Evolutionary conservation across 2,113 vertebrate genomes (phyloP).

Genomic region (Speoplatyrhinus poulsoni): DNA sequence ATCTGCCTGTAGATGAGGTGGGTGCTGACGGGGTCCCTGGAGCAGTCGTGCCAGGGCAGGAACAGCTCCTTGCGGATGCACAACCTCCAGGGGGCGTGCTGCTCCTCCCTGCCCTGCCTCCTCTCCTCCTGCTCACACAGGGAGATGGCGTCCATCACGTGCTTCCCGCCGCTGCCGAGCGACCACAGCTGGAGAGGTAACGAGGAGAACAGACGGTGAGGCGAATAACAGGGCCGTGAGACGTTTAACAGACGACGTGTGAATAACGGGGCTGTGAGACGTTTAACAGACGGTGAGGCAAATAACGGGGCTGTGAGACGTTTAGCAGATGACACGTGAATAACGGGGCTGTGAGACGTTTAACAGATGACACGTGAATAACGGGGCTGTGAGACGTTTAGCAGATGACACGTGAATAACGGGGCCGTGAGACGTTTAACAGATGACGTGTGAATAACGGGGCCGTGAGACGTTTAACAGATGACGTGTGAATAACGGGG

Average conservation of each 20-base stretch:
- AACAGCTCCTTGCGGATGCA: constrained; percentile 92
- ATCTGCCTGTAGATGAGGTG: constrained; percentile 90
- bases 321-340: too few relatives aligned
- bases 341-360: too few relatives aligned
- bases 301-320: too few relatives aligned
- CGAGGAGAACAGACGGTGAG: background rate
- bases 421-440: too few relatives aligned
- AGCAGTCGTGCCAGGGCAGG: constrained; percentile 87
- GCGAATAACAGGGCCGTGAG: background rate
- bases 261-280: too few relatives aligned
- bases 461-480: too few relatives aligned
- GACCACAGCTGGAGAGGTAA: constrained; percentile 82
- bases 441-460: too few relatives aligned
- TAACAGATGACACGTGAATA: too few relatives aligned
- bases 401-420: too few relatives aligned
- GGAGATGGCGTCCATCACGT: constrained; percentile 88
- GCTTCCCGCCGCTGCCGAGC: constrained; percentile 81
- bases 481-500: too few relatives aligned
- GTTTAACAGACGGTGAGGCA: too few relatives aligned
- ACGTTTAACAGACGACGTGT: background rate
- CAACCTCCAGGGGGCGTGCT: constrained; percentile 82
- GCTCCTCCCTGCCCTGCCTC: constrained; percentile 78
- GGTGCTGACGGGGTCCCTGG: constrained; percentile 82
- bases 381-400: too few relatives aligned
- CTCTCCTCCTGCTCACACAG: constrained; percentile 89